A percentile compares a stretch with the other conserved stretches of the same genome.
These are phyloP conservation scores for Corythornis madagascariensis DNA, from an alignment of 2,113 vertebrate genomes.

Conservation along the genomic window DNA sequence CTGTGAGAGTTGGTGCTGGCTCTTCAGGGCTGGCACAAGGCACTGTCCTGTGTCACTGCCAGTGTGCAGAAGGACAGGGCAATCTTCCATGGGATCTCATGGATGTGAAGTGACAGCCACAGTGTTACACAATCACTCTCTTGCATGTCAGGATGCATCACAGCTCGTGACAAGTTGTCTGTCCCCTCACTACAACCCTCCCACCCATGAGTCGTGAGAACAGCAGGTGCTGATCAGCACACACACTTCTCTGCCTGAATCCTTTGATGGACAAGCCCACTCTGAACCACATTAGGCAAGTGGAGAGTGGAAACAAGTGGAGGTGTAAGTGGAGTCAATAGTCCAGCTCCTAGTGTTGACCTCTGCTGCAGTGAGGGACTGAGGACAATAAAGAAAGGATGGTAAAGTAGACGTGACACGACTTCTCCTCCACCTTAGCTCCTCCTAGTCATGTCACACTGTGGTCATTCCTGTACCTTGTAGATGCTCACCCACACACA, in stretches of 20 bases:
- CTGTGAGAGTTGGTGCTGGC: neutral
- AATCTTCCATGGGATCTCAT: neutral
- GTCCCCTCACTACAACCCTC: neutral
- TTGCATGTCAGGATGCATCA: neutral
- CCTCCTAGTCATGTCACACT: neutral
- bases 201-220: neutral
- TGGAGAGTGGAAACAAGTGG: neutral
- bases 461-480: neutral
- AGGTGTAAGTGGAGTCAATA: neutral
- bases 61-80: neutral
- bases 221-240: neutral
- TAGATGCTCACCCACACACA: neutral
- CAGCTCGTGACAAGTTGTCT: neutral
- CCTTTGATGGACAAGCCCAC: neutral
- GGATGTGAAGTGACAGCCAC: neutral
- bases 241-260: neutral
- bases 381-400: neutral
- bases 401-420: neutral
- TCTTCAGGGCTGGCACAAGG: neutral
- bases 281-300: neutral
- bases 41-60: neutral
- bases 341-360: neutral
- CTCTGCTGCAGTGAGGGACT: neutral
- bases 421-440: neutral
- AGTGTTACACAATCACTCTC: neutral